Percentiles rank a stretch among this genome's conserved stretches.
Conservation (phyloP, 2,797 vertebrate genomes). For the Zalophus californianus region DNA sequence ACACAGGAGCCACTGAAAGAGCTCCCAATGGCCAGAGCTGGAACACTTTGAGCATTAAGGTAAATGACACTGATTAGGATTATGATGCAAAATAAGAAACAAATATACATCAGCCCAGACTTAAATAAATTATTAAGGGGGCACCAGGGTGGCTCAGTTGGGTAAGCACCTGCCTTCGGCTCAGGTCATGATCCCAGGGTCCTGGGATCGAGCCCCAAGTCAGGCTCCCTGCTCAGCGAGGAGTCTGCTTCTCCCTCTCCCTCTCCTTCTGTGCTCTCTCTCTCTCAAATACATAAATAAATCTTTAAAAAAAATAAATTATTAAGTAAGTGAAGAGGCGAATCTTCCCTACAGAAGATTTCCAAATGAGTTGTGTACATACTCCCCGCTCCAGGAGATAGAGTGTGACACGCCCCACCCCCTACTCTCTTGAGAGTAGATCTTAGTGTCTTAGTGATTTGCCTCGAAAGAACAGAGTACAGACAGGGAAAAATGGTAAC, state of each 20-base stretch:
- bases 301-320: not conserved
- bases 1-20: not conserved
- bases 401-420: not conserved
- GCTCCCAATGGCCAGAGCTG: not conserved
- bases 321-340: not conserved
- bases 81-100: not conserved
- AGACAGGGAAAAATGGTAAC: not conserved
- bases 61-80: not conserved
- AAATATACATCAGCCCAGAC: not conserved
- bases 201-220: not conserved
- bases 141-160: too few species aligned
- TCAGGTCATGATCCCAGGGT: not conserved
- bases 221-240: too few species aligned
- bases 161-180: too few species aligned
- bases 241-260: not conserved
- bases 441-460: not conserved
- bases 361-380: not conserved
- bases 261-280: not conserved
- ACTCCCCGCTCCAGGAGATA: not conserved
- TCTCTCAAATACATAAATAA: not conserved
- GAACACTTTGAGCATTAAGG: not conserved
- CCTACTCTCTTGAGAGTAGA: not conserved
- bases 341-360: not conserved
- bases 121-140: not conserved
- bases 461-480: not conserved